A percentile compares a stretch with the other conserved stretches of the same genome.
Evolutionary conservation across 2,888 invertebrate species (phyloP).

Genomic region (Beris chalybata): DNA sequence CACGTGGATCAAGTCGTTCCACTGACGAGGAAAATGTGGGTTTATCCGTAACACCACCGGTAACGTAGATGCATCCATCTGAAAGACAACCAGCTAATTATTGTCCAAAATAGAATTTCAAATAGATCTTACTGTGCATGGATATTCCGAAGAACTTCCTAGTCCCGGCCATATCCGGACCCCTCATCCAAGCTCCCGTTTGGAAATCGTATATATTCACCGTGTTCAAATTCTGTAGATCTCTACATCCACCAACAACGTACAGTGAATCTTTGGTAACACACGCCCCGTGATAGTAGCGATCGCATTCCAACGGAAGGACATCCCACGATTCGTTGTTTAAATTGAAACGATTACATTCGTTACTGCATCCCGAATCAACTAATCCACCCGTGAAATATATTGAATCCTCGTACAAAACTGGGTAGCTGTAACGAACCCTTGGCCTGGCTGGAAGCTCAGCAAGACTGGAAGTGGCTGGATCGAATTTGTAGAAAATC

Average conservation of each 20-base stretch:
- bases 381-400: constrained; percentile 28
- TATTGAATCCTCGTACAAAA: constrained; percentile 18
- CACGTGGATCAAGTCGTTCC: constrained; percentile 16
- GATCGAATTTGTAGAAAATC: constrained; percentile 20
- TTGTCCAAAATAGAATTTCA: background rate
- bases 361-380: constrained; percentile 9
- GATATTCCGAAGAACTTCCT: constrained; percentile 23
- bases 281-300: constrained; percentile 18
- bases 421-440: constrained; percentile 21
- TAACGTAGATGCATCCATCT: constrained; percentile 15
- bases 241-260: constrained; percentile 12
- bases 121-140: constrained; percentile 17
- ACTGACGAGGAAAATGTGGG: background rate
- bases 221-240: constrained; percentile 13
- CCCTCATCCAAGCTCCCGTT: constrained; percentile 10
- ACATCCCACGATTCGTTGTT: constrained; percentile 22
- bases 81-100: background rate
- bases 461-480: constrained; percentile 6
- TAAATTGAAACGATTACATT: constrained; percentile 20
- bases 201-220: constrained; percentile 19
- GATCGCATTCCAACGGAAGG: constrained; percentile 18
- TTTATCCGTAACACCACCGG: constrained; percentile 14
- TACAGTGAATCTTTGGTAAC: constrained; percentile 17
- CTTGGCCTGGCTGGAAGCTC: constrained; percentile 10
- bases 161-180: background rate